These are phyloP conservation scores for Brenthis daphne DNA, from an alignment of 2,888 invertebrate genomes.

Conservation along the genomic window DNA sequence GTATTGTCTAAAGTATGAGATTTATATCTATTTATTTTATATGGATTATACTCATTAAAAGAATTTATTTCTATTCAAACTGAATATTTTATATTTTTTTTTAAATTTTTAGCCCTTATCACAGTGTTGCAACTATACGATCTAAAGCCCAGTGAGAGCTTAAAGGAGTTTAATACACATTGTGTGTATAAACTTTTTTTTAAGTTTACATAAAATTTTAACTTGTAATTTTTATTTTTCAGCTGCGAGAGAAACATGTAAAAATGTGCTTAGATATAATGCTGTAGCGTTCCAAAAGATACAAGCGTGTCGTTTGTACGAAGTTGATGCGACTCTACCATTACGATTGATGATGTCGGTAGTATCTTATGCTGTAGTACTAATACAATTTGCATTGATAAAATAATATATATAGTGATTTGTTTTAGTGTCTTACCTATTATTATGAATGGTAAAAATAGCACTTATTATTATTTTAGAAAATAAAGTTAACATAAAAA, in stretches of 20 bases:
- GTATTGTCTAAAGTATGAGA: too few relatives aligned
- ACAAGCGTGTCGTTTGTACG: constrained; percentile 6
- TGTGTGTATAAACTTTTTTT: too few relatives aligned
- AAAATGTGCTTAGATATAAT: constrained; percentile 17
- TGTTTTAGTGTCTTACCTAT: background rate
- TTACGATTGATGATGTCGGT: constrained; percentile 6
- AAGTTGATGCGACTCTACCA: constrained; percentile 20
- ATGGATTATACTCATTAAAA: too few relatives aligned
- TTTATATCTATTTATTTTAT: too few relatives aligned
- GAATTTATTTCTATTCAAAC: background rate
- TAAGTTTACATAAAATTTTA: background rate
- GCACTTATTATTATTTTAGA: too few relatives aligned
- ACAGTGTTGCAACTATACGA: too few relatives aligned
- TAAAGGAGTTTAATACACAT: too few relatives aligned
- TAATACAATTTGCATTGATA: constrained; percentile 20
- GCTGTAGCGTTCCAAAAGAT: constrained; percentile 14
- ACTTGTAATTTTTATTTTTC: constrained; percentile 5
- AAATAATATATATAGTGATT: background rate
- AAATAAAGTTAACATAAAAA: too few relatives aligned
- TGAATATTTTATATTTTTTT: background rate
- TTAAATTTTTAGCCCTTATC: too few relatives aligned
- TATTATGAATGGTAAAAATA: too few relatives aligned
- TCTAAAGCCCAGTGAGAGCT: too few relatives aligned
- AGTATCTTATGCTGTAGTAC: constrained; percentile 15
- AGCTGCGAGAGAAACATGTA: constrained; percentile 4